These are phyloP conservation scores for Leuctra nigra DNA, from an alignment of 2,888 invertebrate species.

Conservation along the genomic window DNA sequence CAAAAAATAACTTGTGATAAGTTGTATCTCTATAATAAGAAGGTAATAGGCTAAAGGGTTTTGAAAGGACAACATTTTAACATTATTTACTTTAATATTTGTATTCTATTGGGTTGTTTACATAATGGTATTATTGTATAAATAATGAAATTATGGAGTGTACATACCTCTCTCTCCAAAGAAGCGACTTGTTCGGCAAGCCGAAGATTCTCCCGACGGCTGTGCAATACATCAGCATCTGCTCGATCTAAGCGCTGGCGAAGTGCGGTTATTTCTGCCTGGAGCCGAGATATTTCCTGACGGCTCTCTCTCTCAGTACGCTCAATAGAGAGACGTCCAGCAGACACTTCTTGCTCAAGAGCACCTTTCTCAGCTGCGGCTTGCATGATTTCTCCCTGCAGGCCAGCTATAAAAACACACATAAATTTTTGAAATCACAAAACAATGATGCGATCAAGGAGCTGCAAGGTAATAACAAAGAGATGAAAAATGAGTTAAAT, in stretches of 20 bases:
- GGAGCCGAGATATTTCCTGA: slow-evolving; percentile 66
- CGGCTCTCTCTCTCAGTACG: slow-evolving; percentile 67
- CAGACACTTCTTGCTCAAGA: slow-evolving; percentile 70
- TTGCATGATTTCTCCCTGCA: slow-evolving; percentile 71
- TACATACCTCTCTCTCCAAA: slow-evolving; percentile 69
- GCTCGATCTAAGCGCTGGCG: slow-evolving; percentile 71
- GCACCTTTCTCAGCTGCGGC: slow-evolving; percentile 71
- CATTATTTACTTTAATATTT: not conserved
- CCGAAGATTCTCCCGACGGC: slow-evolving; percentile 70
- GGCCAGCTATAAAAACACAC: slow-evolving; percentile 48
- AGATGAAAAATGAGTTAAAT: no score
- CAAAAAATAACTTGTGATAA: not conserved
- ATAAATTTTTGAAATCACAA: no score
- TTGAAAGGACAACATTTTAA: not conserved
- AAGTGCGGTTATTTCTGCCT: slow-evolving; percentile 65
- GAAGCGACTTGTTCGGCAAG: slow-evolving; percentile 70
- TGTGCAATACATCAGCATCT: slow-evolving; percentile 73
- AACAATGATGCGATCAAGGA: no score
- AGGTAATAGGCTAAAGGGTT: not conserved
- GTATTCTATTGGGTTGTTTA: not conserved
- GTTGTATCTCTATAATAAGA: not conserved
- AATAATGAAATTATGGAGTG: not conserved
- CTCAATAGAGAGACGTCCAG: slow-evolving; percentile 55
- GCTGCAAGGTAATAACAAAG: no score
- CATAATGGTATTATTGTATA: no score